Percentiles rank a stretch among this genome's conserved stretches.
These are phyloP conservation scores for Spodoptera exigua DNA, from an alignment of 2,888 invertebrate genomes.

Conservation along the genomic window DNA sequence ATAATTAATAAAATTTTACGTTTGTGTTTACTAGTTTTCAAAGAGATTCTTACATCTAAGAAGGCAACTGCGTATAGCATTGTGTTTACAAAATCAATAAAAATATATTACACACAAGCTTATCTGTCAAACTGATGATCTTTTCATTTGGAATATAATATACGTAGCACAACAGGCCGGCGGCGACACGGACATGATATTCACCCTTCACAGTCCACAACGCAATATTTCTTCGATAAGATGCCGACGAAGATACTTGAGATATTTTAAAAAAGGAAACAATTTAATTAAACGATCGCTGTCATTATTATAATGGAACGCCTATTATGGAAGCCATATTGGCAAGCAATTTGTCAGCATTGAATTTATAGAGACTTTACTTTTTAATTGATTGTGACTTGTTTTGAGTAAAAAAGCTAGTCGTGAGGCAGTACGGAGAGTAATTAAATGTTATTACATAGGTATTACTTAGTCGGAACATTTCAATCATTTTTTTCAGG, in stretches of 20 bases:
- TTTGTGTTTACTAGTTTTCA: too few relatives aligned
- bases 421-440: slow-evolving; percentile 14
- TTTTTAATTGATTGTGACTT: slow-evolving; percentile 27
- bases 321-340: slow-evolving; percentile 27
- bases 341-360: slow-evolving; percentile 47
- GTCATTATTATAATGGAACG: slow-evolving; percentile 19
- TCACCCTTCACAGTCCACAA: slow-evolving; percentile 6
- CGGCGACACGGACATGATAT: background rate
- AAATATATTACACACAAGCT: too few relatives aligned
- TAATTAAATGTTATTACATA: slow-evolving; percentile 13
- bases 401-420: slow-evolving; percentile 26
- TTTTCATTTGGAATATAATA: too few relatives aligned
- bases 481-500: background rate
- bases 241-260: slow-evolving; percentile 1
- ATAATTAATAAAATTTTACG: too few relatives aligned
- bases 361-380: slow-evolving; percentile 42
- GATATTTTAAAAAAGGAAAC: slow-evolving; percentile 18
- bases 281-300: slow-evolving; percentile 23
- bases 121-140: too few relatives aligned
- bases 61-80: too few relatives aligned
- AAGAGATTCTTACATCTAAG: too few relatives aligned
- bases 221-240: slow-evolving; percentile 13
- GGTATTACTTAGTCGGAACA: background rate
- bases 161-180: too few relatives aligned
- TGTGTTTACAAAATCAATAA: too few relatives aligned